phyloP scores from a whole-genome alignment of 2,113 vertebrate genomes.

The Fregetta grallaria region DNA sequence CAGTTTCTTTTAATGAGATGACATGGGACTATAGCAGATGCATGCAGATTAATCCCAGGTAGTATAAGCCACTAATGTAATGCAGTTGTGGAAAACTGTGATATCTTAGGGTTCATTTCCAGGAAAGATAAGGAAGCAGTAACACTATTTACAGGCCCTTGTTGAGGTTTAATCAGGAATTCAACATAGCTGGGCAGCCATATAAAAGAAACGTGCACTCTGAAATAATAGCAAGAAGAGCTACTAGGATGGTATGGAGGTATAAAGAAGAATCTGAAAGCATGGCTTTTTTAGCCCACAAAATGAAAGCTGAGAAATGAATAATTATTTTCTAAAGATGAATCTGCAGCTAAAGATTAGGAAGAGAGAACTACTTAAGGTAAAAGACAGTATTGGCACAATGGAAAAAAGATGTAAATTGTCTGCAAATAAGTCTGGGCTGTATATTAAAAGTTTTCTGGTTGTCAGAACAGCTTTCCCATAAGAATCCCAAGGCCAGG shows the following conservation, averaged over 20 bases:
- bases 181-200: not conserved
- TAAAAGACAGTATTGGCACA: not conserved
- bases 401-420: not conserved
- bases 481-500: not conserved
- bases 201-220: not conserved
- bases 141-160: not conserved
- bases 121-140: not conserved
- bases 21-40: not conserved
- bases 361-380: not conserved
- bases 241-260: not conserved
- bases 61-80: not conserved
- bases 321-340: not conserved
- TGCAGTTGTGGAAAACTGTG: not conserved
- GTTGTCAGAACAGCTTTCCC: not conserved
- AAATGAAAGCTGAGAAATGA: not conserved
- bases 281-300: not conserved
- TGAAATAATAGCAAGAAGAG: not conserved
- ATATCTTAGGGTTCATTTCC: not conserved
- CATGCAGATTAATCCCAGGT: not conserved
- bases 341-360: not conserved
- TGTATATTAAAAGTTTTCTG: not conserved
- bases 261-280: not conserved
- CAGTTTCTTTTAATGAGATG: not conserved
- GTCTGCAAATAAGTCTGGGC: not conserved
- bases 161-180: not conserved